A percentile compares a stretch with the other conserved stretches of the same genome.
These are phyloP conservation scores for Patella ulyssiponensis DNA, from an alignment of 2,888 invertebrate genomes.

Conservation along the genomic window DNA sequence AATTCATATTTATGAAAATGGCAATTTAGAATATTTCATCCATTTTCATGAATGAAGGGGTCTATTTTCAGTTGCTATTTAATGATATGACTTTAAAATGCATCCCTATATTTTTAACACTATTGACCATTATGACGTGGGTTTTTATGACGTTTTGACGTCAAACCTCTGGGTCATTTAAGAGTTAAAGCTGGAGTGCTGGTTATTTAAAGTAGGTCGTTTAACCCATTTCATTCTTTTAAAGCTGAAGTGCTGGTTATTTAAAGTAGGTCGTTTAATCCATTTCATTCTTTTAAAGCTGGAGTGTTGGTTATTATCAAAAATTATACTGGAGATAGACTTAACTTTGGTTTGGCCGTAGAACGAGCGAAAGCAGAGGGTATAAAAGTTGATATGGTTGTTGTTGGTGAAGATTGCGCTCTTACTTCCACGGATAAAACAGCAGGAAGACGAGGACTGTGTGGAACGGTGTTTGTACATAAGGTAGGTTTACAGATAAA, in stretches of 20 bases:
- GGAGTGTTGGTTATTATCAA: conserved; percentile 68
- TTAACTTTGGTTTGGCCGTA: conserved; percentile 69
- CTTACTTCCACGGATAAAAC: conserved; percentile 73
- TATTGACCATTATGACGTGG: too few relatives aligned
- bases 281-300: conserved; percentile 39
- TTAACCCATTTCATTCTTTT: not conserved
- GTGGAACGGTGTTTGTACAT: conserved; percentile 76
- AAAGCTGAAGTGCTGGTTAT: conserved; percentile 52
- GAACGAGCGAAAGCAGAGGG: conserved; percentile 71
- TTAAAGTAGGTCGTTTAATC: conserved; percentile 6
- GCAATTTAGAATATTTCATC: too few relatives aligned
- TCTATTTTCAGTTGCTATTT: too few relatives aligned
- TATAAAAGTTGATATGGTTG: conserved; percentile 76
- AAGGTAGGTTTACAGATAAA: conserved; percentile 62
- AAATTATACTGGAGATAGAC: conserved; percentile 70
- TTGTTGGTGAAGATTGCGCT: conserved; percentile 83
- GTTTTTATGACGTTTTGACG: too few relatives aligned
- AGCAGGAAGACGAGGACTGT: conserved; percentile 79
- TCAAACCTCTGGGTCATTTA: too few relatives aligned
- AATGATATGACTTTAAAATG: too few relatives aligned
- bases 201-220: too few relatives aligned
- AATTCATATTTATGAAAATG: too few relatives aligned
- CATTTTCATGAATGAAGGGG: too few relatives aligned
- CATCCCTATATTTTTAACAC: too few relatives aligned
- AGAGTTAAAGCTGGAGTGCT: too few relatives aligned